phyloP scores from a whole-genome alignment of 2,888 invertebrate genomes.

The Lasioglossum morio region DNA sequence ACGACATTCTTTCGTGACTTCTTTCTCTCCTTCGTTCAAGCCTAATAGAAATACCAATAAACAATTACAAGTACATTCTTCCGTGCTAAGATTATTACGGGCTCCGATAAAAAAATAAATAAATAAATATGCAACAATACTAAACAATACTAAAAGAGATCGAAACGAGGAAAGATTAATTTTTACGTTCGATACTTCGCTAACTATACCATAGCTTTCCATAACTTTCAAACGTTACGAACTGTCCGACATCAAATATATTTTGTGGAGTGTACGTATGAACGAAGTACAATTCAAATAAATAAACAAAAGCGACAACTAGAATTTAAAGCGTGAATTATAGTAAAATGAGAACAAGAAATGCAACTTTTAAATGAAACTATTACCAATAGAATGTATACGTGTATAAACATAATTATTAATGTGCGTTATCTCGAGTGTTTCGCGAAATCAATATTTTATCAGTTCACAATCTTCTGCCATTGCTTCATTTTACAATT shows the following conservation, averaged over 20 bases:
- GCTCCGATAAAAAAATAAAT: background rate
- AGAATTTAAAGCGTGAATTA: too few relatives aligned
- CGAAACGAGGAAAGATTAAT: background rate
- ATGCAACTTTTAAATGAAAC: background rate
- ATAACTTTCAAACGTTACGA: background rate
- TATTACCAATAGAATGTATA: too few relatives aligned
- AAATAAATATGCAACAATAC: background rate
- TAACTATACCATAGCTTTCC: background rate
- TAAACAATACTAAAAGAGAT: background rate
- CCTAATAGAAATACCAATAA: constrained; percentile 47
- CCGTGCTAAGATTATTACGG: background rate
- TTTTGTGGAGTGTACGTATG: background rate
- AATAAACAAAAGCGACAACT: background rate
- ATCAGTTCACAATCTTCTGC: too few relatives aligned
- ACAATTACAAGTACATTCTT: constrained; percentile 5
- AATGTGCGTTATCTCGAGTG: too few relatives aligned
- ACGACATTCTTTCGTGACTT: constrained; percentile 42
- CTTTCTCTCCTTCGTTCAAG: constrained; percentile 16
- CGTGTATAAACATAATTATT: too few relatives aligned
- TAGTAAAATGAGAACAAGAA: background rate
- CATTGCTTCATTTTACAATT: too few relatives aligned
- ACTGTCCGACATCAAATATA: background rate
- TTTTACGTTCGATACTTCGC: background rate
- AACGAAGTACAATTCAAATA: background rate
- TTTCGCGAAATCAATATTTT: too few relatives aligned